phyloP scores from a whole-genome alignment of 2,888 invertebrate species.

The Stenodema calcarata region DNA sequence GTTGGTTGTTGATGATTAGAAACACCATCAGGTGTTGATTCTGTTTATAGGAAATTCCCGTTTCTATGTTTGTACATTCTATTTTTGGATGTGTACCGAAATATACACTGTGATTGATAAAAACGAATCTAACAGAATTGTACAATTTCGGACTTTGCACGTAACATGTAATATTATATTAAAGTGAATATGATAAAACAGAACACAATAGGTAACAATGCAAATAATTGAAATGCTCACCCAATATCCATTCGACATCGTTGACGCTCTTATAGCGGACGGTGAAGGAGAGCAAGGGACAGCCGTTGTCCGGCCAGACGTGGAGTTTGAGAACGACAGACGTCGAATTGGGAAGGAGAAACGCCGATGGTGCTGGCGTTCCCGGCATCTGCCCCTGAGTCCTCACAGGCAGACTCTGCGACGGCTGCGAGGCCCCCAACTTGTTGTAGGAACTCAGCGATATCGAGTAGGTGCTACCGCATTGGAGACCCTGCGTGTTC shows the following conservation, averaged over 20 bases:
- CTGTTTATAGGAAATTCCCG: too few relatives aligned
- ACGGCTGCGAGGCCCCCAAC: slow-evolving; percentile 74
- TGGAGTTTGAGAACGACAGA: slow-evolving; percentile 71
- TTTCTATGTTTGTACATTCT: too few relatives aligned
- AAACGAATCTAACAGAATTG: too few relatives aligned
- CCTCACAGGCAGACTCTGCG: slow-evolving; percentile 72
- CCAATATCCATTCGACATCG: slow-evolving; percentile 73
- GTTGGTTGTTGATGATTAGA: too few relatives aligned
- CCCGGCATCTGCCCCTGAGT: slow-evolving; percentile 78
- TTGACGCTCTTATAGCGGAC: slow-evolving; percentile 72
- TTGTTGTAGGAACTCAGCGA: slow-evolving; percentile 75
- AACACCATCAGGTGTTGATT: too few relatives aligned
- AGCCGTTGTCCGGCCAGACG: slow-evolving; percentile 78
- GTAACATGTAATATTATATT: too few relatives aligned
- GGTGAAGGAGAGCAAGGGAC: slow-evolving; percentile 73
- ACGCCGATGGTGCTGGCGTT: slow-evolving; percentile 69
- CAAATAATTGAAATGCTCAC: too few relatives aligned
- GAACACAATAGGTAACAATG: too few relatives aligned
- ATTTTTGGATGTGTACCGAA: too few relatives aligned
- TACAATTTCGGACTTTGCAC: too few relatives aligned
- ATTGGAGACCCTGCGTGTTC: slow-evolving; percentile 66
- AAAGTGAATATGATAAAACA: too few relatives aligned
- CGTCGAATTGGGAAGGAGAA: slow-evolving; percentile 75
- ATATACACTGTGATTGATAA: too few relatives aligned
- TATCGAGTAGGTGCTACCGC: slow-evolving; percentile 77